Percentiles rank a stretch among this genome's conserved stretches.
Evolutionary conservation across 2,888 invertebrate species (phyloP).

Genomic region (Tenthredo scrophulariae): DNA sequence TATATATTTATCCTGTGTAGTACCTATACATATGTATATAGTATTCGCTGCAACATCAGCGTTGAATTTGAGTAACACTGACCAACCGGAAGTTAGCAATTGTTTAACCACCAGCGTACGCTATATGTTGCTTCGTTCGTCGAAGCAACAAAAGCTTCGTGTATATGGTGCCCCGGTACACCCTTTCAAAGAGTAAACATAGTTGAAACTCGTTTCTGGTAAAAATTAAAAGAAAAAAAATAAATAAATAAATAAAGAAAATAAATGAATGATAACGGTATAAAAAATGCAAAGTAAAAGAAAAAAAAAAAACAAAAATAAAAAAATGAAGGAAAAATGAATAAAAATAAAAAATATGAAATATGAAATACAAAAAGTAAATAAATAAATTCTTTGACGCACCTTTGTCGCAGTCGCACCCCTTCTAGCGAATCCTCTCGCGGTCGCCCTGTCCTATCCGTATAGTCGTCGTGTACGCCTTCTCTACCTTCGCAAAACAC

Average conservation of each 20-base stretch:
- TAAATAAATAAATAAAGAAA: too few relatives aligned
- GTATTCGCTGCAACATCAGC: conserved; percentile 43
- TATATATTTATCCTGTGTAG: not conserved
- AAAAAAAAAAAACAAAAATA: too few relatives aligned
- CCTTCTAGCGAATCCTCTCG: not conserved
- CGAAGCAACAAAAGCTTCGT: conserved; percentile 38
- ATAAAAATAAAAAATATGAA: not conserved
- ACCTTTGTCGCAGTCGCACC: conserved; percentile 22
- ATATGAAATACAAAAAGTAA: not conserved
- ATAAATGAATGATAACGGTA: not conserved
- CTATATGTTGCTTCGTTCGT: conserved; percentile 2
- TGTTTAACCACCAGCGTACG: conserved; percentile 44
- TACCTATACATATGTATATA: not conserved
- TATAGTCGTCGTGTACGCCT: conserved; percentile 13
- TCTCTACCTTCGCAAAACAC: conserved; percentile 56
- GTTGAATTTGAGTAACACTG: conserved; percentile 51
- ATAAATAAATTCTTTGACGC: conserved; percentile 22
- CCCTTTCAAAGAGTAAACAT: not conserved
- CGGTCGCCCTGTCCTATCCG: not conserved
- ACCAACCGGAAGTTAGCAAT: conserved; percentile 51
- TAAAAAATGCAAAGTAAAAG: too few relatives aligned
- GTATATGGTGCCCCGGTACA: not conserved
- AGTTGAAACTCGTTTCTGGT: conserved; percentile 10
- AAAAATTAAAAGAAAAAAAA: not conserved
- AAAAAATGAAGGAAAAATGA: not conserved